Conservation (phyloP, 23 tunicate species). For the Ascidia mentula region DNA sequence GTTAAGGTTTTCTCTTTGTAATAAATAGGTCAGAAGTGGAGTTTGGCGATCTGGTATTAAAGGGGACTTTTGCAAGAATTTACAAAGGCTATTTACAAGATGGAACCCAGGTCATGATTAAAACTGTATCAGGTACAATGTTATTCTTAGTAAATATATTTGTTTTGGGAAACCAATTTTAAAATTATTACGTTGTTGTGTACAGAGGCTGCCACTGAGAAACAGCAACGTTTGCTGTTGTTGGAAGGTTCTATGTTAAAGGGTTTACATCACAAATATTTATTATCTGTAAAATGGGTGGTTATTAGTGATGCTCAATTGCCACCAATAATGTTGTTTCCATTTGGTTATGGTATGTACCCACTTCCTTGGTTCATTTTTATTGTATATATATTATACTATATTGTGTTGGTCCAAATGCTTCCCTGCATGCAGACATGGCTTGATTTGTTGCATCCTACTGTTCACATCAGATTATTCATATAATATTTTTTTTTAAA, state of each 20-base stretch:
- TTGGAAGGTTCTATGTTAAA: conserved; percentile 73
- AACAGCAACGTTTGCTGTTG: conserved; percentile 68
- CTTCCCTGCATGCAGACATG: neutral
- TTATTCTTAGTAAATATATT: no score
- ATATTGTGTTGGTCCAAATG: neutral
- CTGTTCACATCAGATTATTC: no score
- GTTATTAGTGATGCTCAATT: conserved; percentile 42
- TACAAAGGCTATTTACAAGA: conserved; percentile 52
- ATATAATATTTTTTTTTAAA: no score
- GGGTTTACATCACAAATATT: conserved; percentile 81
- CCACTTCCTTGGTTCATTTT: neutral
- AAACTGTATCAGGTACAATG: conserved; percentile 84
- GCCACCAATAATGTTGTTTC: conserved; percentile 64
- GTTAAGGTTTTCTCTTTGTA: no score
- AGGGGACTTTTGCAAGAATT: conserved; percentile 90
- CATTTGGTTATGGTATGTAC: conserved; percentile 46
- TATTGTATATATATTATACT: neutral
- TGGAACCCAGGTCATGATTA: conserved; percentile 47
- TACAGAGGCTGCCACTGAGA: conserved; percentile 71
- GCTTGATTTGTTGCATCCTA: no score
- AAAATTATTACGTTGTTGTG: neutral
- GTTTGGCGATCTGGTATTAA: conserved; percentile 53
- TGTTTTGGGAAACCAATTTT: neutral
- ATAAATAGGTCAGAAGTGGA: conserved; percentile 29
- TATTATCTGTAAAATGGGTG: conserved; percentile 55